A percentile compares a stretch with the other conserved stretches of the same genome.
phyloP scores from a whole-genome alignment of 1,140 invertebrate species.

The Euura lappo region DNA sequence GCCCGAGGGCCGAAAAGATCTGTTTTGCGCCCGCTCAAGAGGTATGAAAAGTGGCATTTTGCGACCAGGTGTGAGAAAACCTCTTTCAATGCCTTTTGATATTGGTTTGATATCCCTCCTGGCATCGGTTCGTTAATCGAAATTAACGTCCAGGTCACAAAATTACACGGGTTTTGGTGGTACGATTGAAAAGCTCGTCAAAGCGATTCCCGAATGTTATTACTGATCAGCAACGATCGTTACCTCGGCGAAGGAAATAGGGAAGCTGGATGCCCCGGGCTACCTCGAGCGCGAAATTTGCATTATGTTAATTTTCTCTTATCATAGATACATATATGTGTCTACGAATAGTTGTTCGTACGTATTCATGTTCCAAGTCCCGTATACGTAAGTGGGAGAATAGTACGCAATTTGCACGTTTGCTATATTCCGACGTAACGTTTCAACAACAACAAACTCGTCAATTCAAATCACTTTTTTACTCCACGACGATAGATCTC shows the following conservation, averaged over 20 bases:
- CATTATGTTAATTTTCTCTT: background rate
- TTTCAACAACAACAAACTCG: too few species aligned
- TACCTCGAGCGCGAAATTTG: background rate
- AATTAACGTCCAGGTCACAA: too few species aligned
- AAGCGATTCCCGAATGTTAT: background rate
- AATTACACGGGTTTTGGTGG: too few species aligned
- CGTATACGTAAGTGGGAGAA: background rate
- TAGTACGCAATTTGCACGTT: background rate
- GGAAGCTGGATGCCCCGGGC: too few species aligned
- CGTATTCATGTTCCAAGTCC: background rate
- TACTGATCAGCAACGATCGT: background rate
- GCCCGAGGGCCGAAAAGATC: too few species aligned
- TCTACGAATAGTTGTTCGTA: background rate
- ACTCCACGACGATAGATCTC: too few species aligned
- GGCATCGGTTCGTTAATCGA: too few species aligned
- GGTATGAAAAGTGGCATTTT: too few species aligned
- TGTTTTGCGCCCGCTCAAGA: too few species aligned
- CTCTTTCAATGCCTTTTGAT: background rate
- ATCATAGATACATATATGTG: background rate
- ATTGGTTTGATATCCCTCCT: background rate
- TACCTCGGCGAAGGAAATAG: too few species aligned
- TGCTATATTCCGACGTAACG: background rate
- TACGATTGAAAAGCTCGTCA: background rate
- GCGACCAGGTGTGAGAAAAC: too few species aligned
- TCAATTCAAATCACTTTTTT: too few species aligned